A percentile compares a stretch with the other conserved stretches of the same genome.
phyloP scores from a whole-genome alignment of 2,888 invertebrate genomes.

The Achlya flavicornis region DNA sequence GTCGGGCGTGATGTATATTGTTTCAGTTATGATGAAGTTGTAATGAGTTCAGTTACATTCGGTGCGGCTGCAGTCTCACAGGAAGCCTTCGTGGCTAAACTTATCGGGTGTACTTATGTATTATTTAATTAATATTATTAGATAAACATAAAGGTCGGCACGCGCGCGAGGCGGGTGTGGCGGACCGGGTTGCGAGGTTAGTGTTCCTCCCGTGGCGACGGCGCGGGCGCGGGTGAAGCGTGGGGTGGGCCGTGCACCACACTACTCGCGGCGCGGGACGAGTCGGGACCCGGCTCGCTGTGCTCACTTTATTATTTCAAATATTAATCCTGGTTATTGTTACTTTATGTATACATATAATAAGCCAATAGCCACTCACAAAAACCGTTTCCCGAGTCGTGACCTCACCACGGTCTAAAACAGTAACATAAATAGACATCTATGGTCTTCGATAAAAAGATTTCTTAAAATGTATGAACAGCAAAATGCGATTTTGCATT shows the following conservation, averaged over 20 bases:
- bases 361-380: slow-evolving; percentile 17
- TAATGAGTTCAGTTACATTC: slow-evolving; percentile 63
- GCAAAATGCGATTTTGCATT: slow-evolving; percentile 69
- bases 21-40: slow-evolving; percentile 26
- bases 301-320: slow-evolving; percentile 19
- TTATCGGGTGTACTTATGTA: slow-evolving; percentile 53
- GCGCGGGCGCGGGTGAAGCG: background rate
- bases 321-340: background rate
- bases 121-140: slow-evolving; percentile 50
- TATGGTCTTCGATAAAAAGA: slow-evolving; percentile 62
- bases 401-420: slow-evolving; percentile 50
- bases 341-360: slow-evolving; percentile 1
- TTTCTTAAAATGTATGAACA: slow-evolving; percentile 58
- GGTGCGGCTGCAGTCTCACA: slow-evolving; percentile 64
- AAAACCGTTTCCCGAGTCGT: slow-evolving; percentile 42
- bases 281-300: slow-evolving; percentile 18
- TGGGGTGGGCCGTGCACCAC: background rate
- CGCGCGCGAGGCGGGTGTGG: slow-evolving; percentile 20
- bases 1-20: slow-evolving; percentile 53
- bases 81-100: slow-evolving; percentile 55
- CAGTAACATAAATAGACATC: slow-evolving; percentile 67
- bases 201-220: slow-evolving; percentile 48
- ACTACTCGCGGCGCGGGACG: slow-evolving; percentile 17
- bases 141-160: slow-evolving; percentile 46
- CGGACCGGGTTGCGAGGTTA: slow-evolving; percentile 60